Conservation (phyloP, 2,888 invertebrate species). For the Netelia virgata region DNA sequence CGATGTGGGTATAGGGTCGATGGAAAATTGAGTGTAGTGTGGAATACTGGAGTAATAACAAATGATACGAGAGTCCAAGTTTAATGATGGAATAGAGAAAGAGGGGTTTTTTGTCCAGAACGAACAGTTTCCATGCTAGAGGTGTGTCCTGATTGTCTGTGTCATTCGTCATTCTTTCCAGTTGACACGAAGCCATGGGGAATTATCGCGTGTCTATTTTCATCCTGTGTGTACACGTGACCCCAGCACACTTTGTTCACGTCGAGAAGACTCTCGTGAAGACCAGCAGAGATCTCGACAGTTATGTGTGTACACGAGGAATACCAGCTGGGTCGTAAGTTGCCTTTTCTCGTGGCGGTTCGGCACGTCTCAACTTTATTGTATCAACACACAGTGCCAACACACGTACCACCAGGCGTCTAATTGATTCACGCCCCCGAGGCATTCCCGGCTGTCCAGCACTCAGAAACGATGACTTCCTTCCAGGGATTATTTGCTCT, state of each 20-base stretch:
- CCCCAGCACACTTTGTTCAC: not conserved
- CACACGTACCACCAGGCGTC: conserved; percentile 58
- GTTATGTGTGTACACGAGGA: not conserved
- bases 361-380: conserved; percentile 78
- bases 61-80: conserved; percentile 26
- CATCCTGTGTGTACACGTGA: not conserved
- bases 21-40: conserved; percentile 23
- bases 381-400: conserved; percentile 74
- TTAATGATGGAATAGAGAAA: conserved; percentile 36
- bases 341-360: conserved; percentile 16
- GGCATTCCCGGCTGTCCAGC: conserved; percentile 33
- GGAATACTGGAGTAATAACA: conserved; percentile 40
- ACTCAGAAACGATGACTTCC: conserved; percentile 38
- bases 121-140: conserved; percentile 3
- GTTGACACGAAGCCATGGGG: conserved; percentile 3
- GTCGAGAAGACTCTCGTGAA: not conserved
- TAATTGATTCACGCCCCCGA: conserved; percentile 80
- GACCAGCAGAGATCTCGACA: not conserved
- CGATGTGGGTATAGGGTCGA: conserved; percentile 17
- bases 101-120: not conserved
- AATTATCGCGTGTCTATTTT: conserved; percentile 1
- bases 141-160: conserved; percentile 40
- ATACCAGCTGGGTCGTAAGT: not conserved
- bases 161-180: conserved; percentile 60
- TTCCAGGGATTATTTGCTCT: conserved; percentile 25